Conservation (phyloP, 2,888 invertebrate species). For the Nipponacmea schrenckii region DNA sequence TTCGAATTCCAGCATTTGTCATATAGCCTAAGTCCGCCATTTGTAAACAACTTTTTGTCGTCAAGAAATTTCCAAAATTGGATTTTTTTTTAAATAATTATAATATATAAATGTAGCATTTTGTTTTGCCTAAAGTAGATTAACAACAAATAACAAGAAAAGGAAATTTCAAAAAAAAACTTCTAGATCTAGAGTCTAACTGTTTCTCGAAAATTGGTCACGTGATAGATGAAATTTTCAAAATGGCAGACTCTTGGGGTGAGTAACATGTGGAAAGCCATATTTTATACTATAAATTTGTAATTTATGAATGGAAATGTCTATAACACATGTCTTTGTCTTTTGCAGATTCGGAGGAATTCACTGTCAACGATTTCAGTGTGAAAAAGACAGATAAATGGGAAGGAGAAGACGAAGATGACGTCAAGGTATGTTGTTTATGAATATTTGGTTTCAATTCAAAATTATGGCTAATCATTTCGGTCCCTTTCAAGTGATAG, state of each 20-base stretch:
- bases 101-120: no score
- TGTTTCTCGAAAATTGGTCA: not conserved
- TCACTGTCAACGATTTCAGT: constrained; percentile 50
- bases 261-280: constrained; percentile 36
- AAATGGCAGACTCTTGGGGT: constrained; percentile 40
- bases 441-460: no score
- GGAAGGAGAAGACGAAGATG: constrained; percentile 68
- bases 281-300: constrained; percentile 2
- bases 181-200: no score
- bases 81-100: not conserved
- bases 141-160: no score
- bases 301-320: no score
- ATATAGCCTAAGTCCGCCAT: constrained; percentile 27
- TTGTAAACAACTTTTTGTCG: constrained; percentile 32
- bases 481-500: no score
- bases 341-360: constrained; percentile 63
- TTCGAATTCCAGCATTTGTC: no score
- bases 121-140: no score
- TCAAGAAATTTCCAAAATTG: not conserved
- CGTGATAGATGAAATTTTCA: constrained; percentile 12
- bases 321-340: not conserved
- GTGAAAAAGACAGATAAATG: constrained; percentile 56
- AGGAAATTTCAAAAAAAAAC: not conserved
- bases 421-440: constrained; percentile 58
- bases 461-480: no score